Evolutionary conservation across 2,113 vertebrate species (phyloP).

Genomic region (Oryzias celebensis): DNA sequence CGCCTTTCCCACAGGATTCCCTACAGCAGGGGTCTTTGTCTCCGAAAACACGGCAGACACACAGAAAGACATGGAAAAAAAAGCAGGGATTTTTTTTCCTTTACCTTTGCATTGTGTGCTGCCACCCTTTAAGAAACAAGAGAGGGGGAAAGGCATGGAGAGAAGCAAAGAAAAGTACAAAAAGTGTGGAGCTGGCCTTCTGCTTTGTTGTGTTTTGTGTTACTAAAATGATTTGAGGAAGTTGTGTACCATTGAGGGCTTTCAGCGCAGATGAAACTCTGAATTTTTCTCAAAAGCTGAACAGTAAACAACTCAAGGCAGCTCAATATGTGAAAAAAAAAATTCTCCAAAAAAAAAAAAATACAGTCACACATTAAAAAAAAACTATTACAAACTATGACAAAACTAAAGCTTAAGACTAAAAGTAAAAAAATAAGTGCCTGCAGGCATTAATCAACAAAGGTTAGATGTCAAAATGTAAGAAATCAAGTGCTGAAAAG

Average conservation of each 20-base stretch:
- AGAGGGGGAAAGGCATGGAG: constrained; percentile 23
- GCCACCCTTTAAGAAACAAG: constrained; percentile 44
- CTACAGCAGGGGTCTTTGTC: constrained; percentile 80
- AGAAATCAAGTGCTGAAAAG: constrained; percentile 2
- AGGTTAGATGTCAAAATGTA: background rate
- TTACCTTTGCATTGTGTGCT: constrained; percentile 59
- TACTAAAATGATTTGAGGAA: constrained; percentile 18
- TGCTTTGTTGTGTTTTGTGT: constrained; percentile 35
- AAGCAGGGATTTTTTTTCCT: constrained; percentile 20
- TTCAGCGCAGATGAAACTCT: too few relatives aligned
- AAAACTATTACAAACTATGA: too few relatives aligned
- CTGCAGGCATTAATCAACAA: background rate
- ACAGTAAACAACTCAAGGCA: too few relatives aligned
- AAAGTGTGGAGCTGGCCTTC: constrained; percentile 38
- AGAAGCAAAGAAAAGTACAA: constrained; percentile 11
- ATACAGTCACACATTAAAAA: too few relatives aligned
- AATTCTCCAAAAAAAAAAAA: too few relatives aligned
- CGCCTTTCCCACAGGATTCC: constrained; percentile 79
- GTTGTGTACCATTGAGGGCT: background rate
- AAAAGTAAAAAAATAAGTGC: too few relatives aligned
- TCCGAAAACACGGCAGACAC: constrained; percentile 54
- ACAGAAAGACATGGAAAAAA: constrained; percentile 18
- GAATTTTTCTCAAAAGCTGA: too few relatives aligned
- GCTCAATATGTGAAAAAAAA: too few relatives aligned
- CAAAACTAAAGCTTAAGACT: too few relatives aligned